A percentile compares a stretch with the other conserved stretches of the same genome.
Conservation (phyloP, 2,113 vertebrate species). For the Sebastes fasciatus region DNA sequence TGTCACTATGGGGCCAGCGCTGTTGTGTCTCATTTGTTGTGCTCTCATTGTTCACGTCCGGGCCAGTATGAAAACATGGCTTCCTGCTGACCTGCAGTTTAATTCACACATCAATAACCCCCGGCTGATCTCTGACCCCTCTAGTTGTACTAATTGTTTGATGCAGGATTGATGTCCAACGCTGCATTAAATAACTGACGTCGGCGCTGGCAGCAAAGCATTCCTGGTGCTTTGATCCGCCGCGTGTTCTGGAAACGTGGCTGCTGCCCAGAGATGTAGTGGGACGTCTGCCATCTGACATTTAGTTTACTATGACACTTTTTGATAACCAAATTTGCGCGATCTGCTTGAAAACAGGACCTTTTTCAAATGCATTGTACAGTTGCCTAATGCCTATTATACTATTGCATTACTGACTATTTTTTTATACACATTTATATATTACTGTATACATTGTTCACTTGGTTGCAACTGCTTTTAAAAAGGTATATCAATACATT, state of each 20-base stretch:
- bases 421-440: not conserved
- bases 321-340: not conserved
- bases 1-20: slow-evolving; percentile 71
- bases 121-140: slow-evolving; percentile 82
- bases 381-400: not conserved
- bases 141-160: slow-evolving; percentile 82
- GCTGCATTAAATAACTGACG: slow-evolving; percentile 76
- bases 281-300: not conserved
- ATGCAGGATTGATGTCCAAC: slow-evolving; percentile 80
- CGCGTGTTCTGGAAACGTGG: slow-evolving; percentile 54
- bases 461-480: not conserved
- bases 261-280: not conserved
- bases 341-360: not conserved
- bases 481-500: not conserved
- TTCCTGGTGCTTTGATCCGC: slow-evolving; percentile 20
- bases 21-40: slow-evolving; percentile 78
- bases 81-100: slow-evolving; percentile 87
- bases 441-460: too few species aligned
- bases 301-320: not conserved
- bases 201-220: slow-evolving; percentile 20
- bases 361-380: not conserved
- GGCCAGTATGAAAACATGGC: slow-evolving; percentile 80
- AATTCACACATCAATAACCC: slow-evolving; percentile 85
- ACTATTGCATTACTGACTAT: not conserved
- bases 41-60: slow-evolving; percentile 73